Percentiles rank a stretch among this genome's conserved stretches.
phyloP scores from a whole-genome alignment of 1,140 invertebrate species.

The Cotesia vestalis region DNA sequence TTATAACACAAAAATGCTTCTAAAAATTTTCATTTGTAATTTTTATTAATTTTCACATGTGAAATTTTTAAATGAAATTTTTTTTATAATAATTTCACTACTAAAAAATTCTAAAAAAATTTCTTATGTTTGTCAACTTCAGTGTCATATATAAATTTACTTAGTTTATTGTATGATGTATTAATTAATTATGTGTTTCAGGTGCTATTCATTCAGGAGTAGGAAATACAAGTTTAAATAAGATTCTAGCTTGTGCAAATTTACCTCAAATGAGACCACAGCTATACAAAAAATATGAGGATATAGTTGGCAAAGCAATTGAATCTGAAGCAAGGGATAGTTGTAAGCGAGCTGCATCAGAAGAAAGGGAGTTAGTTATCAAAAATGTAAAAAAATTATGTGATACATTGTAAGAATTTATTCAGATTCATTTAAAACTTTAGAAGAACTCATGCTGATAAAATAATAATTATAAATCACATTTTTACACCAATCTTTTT shows the following conservation, averaged over 20 bases:
- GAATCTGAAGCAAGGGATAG: constrained; percentile 32
- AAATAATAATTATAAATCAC: constrained; percentile 25
- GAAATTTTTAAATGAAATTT: too few species aligned
- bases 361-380: constrained; percentile 22
- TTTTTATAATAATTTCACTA: too few species aligned
- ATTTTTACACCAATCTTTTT: constrained; percentile 1
- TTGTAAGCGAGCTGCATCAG: constrained; percentile 28
- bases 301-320: constrained; percentile 27
- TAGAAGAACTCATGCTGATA: neutral
- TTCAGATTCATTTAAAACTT: neutral
- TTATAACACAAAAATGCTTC: too few species aligned
- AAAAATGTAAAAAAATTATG: constrained; percentile 19
- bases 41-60: too few species aligned
- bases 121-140: neutral
- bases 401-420: constrained; percentile 25
- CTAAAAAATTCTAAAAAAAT: neutral
- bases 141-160: neutral
- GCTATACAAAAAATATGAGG: constrained; percentile 31
- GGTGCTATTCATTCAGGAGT: constrained; percentile 34
- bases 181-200: constrained; percentile 27
- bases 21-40: too few species aligned
- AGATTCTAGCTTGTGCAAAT: constrained; percentile 32
- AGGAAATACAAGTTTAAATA: constrained; percentile 29
- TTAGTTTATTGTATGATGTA: neutral
- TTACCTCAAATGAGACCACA: constrained; percentile 23